phyloP scores from a whole-genome alignment of 2,888 invertebrate species.

The Eupeodes latifasciatus region DNA sequence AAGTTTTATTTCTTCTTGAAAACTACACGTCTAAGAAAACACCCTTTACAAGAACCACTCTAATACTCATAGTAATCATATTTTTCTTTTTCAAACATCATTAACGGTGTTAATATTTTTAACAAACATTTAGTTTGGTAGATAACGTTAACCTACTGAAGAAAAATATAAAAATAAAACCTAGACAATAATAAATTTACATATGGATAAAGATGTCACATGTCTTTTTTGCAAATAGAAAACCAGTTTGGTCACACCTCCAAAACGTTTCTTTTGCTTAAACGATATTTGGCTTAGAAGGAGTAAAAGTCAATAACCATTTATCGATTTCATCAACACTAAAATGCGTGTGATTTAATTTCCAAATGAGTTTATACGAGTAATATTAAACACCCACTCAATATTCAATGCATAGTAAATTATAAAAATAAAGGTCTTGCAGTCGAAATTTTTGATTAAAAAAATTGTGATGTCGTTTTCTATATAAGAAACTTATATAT shows the following conservation, averaged over 20 bases:
- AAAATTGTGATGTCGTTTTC: background rate
- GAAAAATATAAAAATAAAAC: background rate
- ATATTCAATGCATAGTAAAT: background rate
- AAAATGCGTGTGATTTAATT: conserved; percentile 29
- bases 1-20: too few species aligned
- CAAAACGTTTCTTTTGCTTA: conserved; percentile 41
- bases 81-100: background rate
- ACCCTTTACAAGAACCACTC: too few species aligned
- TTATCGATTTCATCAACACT: conserved; percentile 27
- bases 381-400: conserved; percentile 44
- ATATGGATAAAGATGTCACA: conserved; percentile 57
- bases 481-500: background rate
- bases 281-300: conserved; percentile 10
- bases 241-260: conserved; percentile 71
- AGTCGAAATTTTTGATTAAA: background rate
- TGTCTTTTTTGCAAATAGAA: conserved; percentile 29
- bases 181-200: conserved; percentile 9
- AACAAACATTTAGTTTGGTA: background rate
- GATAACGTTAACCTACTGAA: conserved; percentile 45
- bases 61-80: too few species aligned
- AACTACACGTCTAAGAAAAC: too few species aligned
- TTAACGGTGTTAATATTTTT: conserved; percentile 15
- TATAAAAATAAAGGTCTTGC: background rate
- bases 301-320: conserved; percentile 64
- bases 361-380: conserved; percentile 22